phyloP scores from a whole-genome alignment of 2,797 vertebrate genomes.

The Scyliorhinus canicula region DNA sequence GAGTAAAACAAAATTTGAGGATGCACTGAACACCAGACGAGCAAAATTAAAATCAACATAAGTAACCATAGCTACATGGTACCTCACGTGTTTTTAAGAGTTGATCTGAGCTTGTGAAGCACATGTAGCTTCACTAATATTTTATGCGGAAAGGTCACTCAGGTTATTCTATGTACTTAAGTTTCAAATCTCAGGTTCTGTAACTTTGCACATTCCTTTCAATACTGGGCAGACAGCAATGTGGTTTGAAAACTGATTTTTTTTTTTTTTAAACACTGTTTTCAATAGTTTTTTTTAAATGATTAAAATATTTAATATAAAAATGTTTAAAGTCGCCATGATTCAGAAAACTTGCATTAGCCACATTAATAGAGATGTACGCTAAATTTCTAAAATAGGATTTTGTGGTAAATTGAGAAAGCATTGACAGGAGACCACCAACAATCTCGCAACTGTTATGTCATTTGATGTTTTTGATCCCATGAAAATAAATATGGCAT shows the following conservation, averaged over 20 bases:
- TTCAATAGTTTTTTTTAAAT: neutral
- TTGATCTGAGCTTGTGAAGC: conserved; percentile 2
- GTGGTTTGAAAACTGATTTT: neutral
- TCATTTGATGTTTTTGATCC: neutral
- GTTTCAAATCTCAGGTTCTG: neutral
- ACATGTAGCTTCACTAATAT: neutral
- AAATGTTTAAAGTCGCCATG: neutral
- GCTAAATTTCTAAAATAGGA: neutral
- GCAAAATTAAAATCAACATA: neutral
- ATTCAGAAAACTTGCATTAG: neutral
- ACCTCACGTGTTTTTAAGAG: neutral
- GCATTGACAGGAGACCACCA: neutral
- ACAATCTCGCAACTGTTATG: neutral
- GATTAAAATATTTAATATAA: no score
- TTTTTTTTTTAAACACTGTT: neutral
- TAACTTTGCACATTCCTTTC: neutral
- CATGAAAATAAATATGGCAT: neutral
- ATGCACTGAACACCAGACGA: neutral
- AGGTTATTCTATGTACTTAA: neutral
- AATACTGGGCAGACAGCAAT: neutral
- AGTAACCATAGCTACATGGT: neutral
- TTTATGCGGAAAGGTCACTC: neutral
- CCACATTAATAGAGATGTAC: neutral
- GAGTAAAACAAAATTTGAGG: neutral
- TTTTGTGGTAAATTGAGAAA: neutral